phyloP scores from a whole-genome alignment of 1,140 invertebrate genomes.

The Bombus waltoni region DNA sequence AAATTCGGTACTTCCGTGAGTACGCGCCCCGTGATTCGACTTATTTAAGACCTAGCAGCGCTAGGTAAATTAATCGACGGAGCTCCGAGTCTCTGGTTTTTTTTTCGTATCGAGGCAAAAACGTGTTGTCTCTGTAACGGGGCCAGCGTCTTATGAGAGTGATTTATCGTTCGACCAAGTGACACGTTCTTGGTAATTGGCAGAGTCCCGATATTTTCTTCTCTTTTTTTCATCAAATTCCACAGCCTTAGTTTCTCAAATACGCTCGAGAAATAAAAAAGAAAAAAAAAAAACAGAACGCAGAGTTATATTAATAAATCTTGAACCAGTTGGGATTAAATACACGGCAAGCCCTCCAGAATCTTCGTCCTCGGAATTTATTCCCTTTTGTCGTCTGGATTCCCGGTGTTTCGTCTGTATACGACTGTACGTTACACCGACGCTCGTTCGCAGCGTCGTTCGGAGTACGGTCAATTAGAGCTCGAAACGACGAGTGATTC shows the following conservation, averaged over 20 bases:
- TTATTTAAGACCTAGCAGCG: neutral
- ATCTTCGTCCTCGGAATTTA: neutral
- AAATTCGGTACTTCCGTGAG: slow-evolving; percentile 59
- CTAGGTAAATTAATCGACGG: slow-evolving; percentile 20
- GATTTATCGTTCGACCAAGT: slow-evolving; percentile 1
- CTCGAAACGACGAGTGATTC: slow-evolving; percentile 65
- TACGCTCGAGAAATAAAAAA: neutral
- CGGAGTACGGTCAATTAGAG: slow-evolving; percentile 64
- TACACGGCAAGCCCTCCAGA: neutral
- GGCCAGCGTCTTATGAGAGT: neutral
- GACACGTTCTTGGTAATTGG: neutral
- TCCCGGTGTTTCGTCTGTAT: neutral
- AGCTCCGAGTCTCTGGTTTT: neutral
- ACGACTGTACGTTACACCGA: neutral
- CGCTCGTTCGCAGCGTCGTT: slow-evolving; percentile 36
- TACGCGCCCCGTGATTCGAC: neutral
- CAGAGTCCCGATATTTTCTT: neutral
- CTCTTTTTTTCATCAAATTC: neutral
- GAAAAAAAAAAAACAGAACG: too few relatives aligned
- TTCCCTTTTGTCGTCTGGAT: neutral
- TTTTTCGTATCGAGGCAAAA: neutral
- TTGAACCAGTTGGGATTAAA: neutral
- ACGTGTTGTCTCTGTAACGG: neutral
- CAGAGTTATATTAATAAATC: too few relatives aligned
- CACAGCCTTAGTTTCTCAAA: neutral